phyloP scores from a whole-genome alignment of 2,797 vertebrate genomes.

The Diceros bicornis region DNA sequence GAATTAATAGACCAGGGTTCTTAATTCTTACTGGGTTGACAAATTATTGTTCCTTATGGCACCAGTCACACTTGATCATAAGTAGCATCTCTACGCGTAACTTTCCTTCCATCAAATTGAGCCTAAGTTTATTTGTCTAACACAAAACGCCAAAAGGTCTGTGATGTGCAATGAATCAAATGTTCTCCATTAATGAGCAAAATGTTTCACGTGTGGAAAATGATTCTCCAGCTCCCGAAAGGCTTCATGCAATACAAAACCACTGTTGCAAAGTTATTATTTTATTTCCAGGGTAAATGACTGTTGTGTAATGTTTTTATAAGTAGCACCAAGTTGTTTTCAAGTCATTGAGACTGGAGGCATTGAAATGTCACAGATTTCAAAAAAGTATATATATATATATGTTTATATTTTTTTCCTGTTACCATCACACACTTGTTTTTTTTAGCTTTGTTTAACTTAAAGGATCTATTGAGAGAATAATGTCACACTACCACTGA shows the following conservation, averaged over 20 bases:
- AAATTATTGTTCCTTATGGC: slow-evolving; percentile 79
- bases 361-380: slow-evolving; percentile 40
- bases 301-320: slow-evolving; percentile 41
- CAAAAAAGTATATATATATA: not conserved
- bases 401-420: not conserved
- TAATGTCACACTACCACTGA: not conserved
- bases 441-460: slow-evolving; percentile 31
- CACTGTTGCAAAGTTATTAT: slow-evolving; percentile 68
- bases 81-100: slow-evolving; percentile 70
- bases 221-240: slow-evolving; percentile 49
- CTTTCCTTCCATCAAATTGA: slow-evolving; percentile 74
- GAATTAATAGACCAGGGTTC: slow-evolving; percentile 84
- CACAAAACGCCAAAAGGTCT: slow-evolving; percentile 60
- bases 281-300: slow-evolving; percentile 71
- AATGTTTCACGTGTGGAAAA: slow-evolving; percentile 79
- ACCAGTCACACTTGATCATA: slow-evolving; percentile 77
- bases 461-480: not conserved
- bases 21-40: slow-evolving; percentile 83
- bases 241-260: slow-evolving; percentile 63
- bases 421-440: not conserved
- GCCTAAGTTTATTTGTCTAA: slow-evolving; percentile 81
- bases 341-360: slow-evolving; percentile 39
- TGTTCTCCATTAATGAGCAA: slow-evolving; percentile 78
- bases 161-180: slow-evolving; percentile 76
- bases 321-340: slow-evolving; percentile 59